Percentiles rank a stretch among this genome's conserved stretches.
phyloP scores from a whole-genome alignment of 1,140 invertebrate species.

The Oscheius sp. region DNA sequence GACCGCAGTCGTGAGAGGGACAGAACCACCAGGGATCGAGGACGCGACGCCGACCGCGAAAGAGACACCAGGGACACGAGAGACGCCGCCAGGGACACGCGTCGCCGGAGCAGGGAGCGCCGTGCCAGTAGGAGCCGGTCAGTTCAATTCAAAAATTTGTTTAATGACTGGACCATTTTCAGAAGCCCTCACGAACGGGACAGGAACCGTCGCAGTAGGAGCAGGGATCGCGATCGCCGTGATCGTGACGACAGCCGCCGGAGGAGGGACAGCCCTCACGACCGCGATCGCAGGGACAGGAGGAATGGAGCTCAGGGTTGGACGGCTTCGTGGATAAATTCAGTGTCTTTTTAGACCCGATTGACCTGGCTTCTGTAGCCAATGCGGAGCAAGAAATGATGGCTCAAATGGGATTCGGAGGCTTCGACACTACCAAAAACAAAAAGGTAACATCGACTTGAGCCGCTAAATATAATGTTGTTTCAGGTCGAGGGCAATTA shows the following conservation, averaged over 20 bases:
- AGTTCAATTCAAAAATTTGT: background rate
- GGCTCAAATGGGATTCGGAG: constrained; percentile 91
- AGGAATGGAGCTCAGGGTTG: constrained; percentile 47
- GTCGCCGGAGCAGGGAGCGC: background rate
- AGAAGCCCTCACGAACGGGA: background rate
- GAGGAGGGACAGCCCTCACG: constrained; percentile 29
- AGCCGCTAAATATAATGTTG: background rate
- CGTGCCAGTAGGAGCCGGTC: background rate
- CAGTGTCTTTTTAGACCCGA: constrained; percentile 39
- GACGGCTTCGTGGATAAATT: constrained; percentile 5
- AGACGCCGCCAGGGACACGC: constrained; percentile 30
- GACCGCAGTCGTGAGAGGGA: constrained; percentile 15
- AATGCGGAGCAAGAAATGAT: constrained; percentile 92
- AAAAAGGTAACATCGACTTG: constrained; percentile 69
- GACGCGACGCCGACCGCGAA: constrained; percentile 32
- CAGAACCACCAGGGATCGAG: background rate
- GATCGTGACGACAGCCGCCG: constrained; percentile 24
- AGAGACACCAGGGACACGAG: constrained; percentile 16
- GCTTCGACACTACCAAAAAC: constrained; percentile 86
- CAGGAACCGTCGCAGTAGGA: constrained; percentile 25
- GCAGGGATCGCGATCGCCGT: constrained; percentile 40
- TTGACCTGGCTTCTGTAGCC: constrained; percentile 65
- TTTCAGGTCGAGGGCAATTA: constrained; percentile 77
- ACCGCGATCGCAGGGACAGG: constrained; percentile 29
- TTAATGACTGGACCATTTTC: background rate